These are phyloP conservation scores for Girardia tigrina DNA, from an alignment of 2,888 invertebrate species.

Conservation along the genomic window DNA sequence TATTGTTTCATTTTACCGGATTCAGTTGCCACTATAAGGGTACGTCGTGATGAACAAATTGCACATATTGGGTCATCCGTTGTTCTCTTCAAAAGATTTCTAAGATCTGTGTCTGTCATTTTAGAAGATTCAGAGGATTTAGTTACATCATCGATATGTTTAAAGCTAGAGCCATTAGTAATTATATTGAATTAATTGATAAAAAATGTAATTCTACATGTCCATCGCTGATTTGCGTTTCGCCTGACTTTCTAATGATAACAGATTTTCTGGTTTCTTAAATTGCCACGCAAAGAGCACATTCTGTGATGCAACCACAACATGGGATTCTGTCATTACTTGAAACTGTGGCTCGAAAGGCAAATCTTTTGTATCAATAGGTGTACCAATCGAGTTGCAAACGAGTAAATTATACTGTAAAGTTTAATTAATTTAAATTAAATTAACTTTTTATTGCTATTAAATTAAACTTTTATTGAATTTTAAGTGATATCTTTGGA, in stretches of 20 bases:
- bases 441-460: too few species aligned
- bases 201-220: slow-evolving; percentile 42
- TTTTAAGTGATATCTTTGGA: too few species aligned
- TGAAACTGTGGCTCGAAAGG: slow-evolving; percentile 63
- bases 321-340: slow-evolving; percentile 64
- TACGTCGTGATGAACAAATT: slow-evolving; percentile 66
- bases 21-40: slow-evolving; percentile 70
- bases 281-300: slow-evolving; percentile 83
- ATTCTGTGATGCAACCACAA: slow-evolving; percentile 70
- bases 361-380: slow-evolving; percentile 66
- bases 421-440: too few species aligned
- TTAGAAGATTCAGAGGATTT: too few species aligned
- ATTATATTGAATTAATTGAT: background rate
- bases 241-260: slow-evolving; percentile 49
- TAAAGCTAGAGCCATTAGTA: slow-evolving; percentile 41
- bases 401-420: slow-evolving; percentile 59
- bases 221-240: slow-evolving; percentile 47
- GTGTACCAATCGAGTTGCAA: slow-evolving; percentile 73
- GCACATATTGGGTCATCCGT: slow-evolving; percentile 72
- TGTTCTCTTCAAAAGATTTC: slow-evolving; percentile 42
- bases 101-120: slow-evolving; percentile 43
- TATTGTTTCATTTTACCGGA: slow-evolving; percentile 76
- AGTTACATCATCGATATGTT: slow-evolving; percentile 50
- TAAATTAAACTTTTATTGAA: too few species aligned
- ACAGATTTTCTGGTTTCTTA: slow-evolving; percentile 61